Base-by-base conservation (phyloP, 1,140 invertebrate species). In the Cotesia chilonis region DNA sequence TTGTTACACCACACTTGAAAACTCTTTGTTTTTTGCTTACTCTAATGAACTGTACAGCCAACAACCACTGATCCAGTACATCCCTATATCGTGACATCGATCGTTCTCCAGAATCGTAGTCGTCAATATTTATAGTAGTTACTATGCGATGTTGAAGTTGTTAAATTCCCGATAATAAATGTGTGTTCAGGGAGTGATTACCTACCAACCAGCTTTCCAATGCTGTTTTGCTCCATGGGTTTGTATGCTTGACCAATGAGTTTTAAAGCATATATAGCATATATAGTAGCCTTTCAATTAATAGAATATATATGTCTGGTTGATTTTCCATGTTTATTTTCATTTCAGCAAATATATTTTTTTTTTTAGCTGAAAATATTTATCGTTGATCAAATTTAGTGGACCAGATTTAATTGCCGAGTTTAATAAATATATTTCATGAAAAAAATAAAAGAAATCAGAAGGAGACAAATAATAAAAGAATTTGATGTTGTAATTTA, bases 131-230 rank as follows among this genome's bases (percentile, higher is more conserved):
- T 86, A 85, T 79, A 79, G 73, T 69, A 75, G 54, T 75, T 75
- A 59, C 77, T 76, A 70, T 74, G 74, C 78, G 79, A 83, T 80
- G 80, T 82, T 81, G 79, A 83, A 84, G 81, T 79, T 81, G 81
- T 84, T 83, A 82, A 85, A 84, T 84, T 79, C 80, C 78, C 79
- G 79, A 84, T 85, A 84, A 83, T 85, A 82, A 85, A 85, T 83
- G 80, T 80, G 80, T 77, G 74, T 76, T 79, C 73, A 66, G 60
- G 79, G 77, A 78, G 74, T 75, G 73, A 81, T 80, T 79, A 79
- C 76, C 63, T 66, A 69, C 72, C 61, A 59, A 72, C 69, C 69
- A 10, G 52, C 6, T 63, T 35, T 55, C 14, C 52, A 20, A 54
- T 28, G 54, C 41, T 36, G 52, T 73, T 72, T 66, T 52, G 28